Evolutionary conservation across 2,797 vertebrate species (phyloP).

Genomic region (Tapirus indicus): DNA sequence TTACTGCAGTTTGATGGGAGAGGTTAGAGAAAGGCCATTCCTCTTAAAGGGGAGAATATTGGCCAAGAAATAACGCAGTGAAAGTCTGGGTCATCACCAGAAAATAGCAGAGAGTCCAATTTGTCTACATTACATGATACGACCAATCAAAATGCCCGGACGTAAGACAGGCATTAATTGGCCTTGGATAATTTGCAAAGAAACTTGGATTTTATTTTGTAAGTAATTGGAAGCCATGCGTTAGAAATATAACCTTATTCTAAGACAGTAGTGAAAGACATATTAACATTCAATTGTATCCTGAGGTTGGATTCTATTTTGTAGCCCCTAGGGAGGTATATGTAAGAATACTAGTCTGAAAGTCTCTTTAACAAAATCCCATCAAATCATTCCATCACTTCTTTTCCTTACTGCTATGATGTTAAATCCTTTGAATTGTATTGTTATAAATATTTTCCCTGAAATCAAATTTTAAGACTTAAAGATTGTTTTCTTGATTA

Average conservation of each 20-base stretch:
- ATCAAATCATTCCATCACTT: background rate
- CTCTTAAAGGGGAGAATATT: background rate
- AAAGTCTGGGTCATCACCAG: background rate
- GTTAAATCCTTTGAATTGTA: background rate
- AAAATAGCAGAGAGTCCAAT: background rate
- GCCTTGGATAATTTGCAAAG: background rate
- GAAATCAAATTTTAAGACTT: slow-evolving; percentile 7
- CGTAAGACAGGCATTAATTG: background rate
- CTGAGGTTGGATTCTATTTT: background rate
- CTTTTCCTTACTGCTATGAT: background rate
- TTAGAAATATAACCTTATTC: background rate
- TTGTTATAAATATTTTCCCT: background rate
- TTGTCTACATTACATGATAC: background rate
- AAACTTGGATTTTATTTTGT: slow-evolving; percentile 25
- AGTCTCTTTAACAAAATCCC: background rate
- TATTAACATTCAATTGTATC: background rate
- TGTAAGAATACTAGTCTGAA: background rate
- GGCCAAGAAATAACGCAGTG: background rate
- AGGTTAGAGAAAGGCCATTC: background rate
- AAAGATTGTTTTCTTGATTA: background rate
- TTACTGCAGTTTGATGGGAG: background rate
- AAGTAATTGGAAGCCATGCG: background rate
- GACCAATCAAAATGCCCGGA: background rate
- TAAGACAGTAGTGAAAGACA: background rate
- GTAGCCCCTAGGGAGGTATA: background rate